Evolutionary conservation across 2,888 invertebrate genomes (phyloP).

Genomic region (Xanthorhoe designata): DNA sequence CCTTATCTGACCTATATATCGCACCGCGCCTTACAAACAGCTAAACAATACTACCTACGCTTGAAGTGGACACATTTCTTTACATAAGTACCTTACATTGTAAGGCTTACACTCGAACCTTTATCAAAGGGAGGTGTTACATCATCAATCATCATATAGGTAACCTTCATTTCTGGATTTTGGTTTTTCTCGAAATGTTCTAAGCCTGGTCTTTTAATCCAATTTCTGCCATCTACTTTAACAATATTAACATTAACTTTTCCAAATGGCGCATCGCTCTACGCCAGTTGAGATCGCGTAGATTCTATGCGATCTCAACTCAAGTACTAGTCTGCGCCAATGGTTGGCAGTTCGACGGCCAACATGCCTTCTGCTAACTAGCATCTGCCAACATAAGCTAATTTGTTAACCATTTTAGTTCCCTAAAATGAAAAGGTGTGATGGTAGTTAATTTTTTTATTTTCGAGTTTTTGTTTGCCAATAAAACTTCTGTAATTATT

Average conservation of each 20-base stretch:
- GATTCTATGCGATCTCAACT: neutral
- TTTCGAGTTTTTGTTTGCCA: neutral
- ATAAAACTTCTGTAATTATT: too few species aligned
- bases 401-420: too few species aligned
- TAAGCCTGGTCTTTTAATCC: neutral
- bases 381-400: neutral
- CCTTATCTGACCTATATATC: slow-evolving; percentile 54
- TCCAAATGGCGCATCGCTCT: neutral
- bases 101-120: slow-evolving; percentile 1
- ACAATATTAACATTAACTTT: too few species aligned
- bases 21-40: slow-evolving; percentile 44
- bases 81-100: slow-evolving; percentile 5
- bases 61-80: slow-evolving; percentile 12
- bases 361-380: neutral
- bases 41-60: slow-evolving; percentile 42
- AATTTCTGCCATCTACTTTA: neutral
- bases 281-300: too few species aligned
- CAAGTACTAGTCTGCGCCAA: neutral
- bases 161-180: neutral
- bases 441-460: neutral
- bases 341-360: neutral
- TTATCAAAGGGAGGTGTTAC: slow-evolving; percentile 1
- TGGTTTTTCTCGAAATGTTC: neutral
- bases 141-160: neutral
- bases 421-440: too few species aligned